A percentile compares a stretch with the other conserved stretches of the same genome.
These are phyloP conservation scores for Parelbella ahira DNA, from an alignment of 2,888 invertebrate species.

Conservation along the genomic window DNA sequence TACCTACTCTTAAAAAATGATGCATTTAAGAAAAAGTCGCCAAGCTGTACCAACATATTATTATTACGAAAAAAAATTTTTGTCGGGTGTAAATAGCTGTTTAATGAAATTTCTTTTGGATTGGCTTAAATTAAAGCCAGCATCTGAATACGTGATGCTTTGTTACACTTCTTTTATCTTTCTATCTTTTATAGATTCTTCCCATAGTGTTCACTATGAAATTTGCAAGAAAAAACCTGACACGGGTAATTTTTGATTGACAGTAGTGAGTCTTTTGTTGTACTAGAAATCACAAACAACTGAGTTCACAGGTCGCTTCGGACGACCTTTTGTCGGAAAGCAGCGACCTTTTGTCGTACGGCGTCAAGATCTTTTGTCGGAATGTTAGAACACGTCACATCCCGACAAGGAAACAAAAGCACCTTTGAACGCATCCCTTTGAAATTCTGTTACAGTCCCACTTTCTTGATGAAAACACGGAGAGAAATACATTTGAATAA, in stretches of 20 bases:
- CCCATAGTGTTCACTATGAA: slow-evolving; percentile 13
- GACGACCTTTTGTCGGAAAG: slow-evolving; percentile 21
- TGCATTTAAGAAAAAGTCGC: no score
- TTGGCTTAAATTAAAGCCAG: no score
- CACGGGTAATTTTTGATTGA: slow-evolving; percentile 33
- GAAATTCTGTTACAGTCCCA: slow-evolving; percentile 27
- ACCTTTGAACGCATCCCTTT: slow-evolving; percentile 30
- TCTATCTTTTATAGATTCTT: slow-evolving; percentile 3
- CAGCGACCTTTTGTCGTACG: slow-evolving; percentile 22
- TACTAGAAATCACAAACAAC: slow-evolving; percentile 32
- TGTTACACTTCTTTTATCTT: no score
- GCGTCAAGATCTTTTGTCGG: slow-evolving; percentile 19
- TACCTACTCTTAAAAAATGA: no score
- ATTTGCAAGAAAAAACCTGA: slow-evolving; percentile 25
- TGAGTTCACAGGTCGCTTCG: slow-evolving; percentile 36
- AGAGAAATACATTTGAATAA: slow-evolving; percentile 15
- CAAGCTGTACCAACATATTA: no score
- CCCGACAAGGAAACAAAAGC: slow-evolving; percentile 35
- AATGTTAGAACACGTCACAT: slow-evolving; percentile 29
- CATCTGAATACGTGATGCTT: no score
- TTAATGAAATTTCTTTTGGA: no score
- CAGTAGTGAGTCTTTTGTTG: slow-evolving; percentile 28
- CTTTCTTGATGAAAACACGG: slow-evolving; percentile 9
- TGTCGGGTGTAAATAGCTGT: no score
- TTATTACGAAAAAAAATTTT: no score